phyloP scores from a whole-genome alignment of 1,140 invertebrate species.

The Meteorus sp. region DNA sequence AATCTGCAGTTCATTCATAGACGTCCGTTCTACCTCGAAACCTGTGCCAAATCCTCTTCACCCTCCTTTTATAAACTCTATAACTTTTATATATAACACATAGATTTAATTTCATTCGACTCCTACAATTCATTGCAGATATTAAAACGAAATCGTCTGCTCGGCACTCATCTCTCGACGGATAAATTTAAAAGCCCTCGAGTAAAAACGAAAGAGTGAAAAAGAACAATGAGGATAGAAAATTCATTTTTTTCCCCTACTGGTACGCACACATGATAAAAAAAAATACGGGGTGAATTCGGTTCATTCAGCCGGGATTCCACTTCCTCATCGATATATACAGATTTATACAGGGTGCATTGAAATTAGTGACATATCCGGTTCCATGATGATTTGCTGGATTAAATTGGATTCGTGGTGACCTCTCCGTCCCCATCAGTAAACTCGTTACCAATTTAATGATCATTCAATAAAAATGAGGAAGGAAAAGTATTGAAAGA shows the following conservation, averaged over 20 bases:
- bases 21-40: background rate
- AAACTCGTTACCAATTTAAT: too few relatives aligned
- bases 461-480: too few relatives aligned
- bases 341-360: too few relatives aligned
- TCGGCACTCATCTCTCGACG: background rate
- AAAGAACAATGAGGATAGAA: background rate
- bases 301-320: background rate
- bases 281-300: background rate
- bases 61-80: too few relatives aligned
- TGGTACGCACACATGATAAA: background rate
- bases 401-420: too few relatives aligned
- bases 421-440: too few relatives aligned
- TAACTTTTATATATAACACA: too few relatives aligned
- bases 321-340: constrained; percentile 6
- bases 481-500: too few relatives aligned
- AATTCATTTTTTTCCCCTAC: background rate
- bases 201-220: background rate
- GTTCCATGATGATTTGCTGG: too few relatives aligned
- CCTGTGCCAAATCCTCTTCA: too few relatives aligned
- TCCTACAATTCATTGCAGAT: background rate
- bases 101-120: background rate
- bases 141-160: background rate
- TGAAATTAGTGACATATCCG: too few relatives aligned
- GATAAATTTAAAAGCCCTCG: background rate
- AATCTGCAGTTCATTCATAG: background rate